phyloP scores from a whole-genome alignment of 2,888 invertebrate species.

The Sarcophaga carnaria region DNA sequence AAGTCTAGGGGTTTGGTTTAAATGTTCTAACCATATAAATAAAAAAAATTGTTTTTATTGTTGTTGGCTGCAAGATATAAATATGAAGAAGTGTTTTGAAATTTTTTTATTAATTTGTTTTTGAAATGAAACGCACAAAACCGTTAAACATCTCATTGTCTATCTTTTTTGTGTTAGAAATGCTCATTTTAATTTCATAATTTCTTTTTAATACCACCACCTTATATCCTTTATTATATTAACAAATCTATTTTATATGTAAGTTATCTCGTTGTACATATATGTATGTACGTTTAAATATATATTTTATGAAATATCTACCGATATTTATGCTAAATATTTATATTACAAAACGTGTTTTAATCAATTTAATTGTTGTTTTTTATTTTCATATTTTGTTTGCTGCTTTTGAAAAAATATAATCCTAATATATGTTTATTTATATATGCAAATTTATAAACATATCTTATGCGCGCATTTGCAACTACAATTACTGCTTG shows the following conservation, averaged over 20 bases:
- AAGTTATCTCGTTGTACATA: constrained; percentile 19
- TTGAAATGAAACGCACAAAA: constrained; percentile 44
- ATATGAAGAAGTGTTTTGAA: constrained; percentile 28
- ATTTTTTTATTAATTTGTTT: background rate
- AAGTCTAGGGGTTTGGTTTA: constrained; percentile 70
- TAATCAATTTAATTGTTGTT: constrained; percentile 69
- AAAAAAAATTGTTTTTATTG: constrained; percentile 62
- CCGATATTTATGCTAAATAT: constrained; percentile 72
- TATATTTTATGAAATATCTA: constrained; percentile 78
- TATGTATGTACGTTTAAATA: constrained; percentile 31
- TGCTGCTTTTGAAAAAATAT: constrained; percentile 69
- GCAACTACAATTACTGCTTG: constrained; percentile 54
- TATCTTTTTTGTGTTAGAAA: constrained; percentile 27
- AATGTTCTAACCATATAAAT: constrained; percentile 64
- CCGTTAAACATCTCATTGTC: constrained; percentile 46
- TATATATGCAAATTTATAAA: constrained; percentile 46
- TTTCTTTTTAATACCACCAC: constrained; percentile 33
- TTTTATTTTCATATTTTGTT: constrained; percentile 76
- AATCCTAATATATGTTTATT: constrained; percentile 50
- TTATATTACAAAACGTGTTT: constrained; percentile 15
- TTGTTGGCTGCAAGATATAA: constrained; percentile 61
- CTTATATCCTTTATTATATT: constrained; percentile 42
- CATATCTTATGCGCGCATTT: constrained; percentile 51
- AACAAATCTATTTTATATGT: constrained; percentile 22
- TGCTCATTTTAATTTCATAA: constrained; percentile 52